Evolutionary conservation across 2,888 invertebrate species (phyloP).

Genomic region (Drosophila prostipennis): DNA sequence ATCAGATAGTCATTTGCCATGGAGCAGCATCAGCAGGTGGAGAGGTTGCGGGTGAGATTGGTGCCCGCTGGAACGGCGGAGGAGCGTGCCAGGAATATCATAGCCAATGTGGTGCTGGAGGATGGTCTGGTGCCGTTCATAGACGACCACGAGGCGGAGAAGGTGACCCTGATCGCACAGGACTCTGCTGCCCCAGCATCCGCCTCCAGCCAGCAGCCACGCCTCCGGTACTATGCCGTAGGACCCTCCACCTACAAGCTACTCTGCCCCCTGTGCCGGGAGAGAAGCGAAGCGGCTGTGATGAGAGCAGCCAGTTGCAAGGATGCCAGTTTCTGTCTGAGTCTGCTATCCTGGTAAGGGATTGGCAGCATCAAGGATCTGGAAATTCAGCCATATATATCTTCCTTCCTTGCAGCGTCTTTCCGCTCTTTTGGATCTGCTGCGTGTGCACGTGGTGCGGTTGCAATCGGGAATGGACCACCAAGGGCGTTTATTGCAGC

Average conservation of each 20-base stretch:
- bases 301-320: slow-evolving; percentile 76
- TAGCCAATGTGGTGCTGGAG: slow-evolving; percentile 77
- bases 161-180: slow-evolving; percentile 42
- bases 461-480: slow-evolving; percentile 80
- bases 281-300: slow-evolving; percentile 78
- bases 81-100: slow-evolving; percentile 76
- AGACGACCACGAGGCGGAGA: slow-evolving; percentile 65
- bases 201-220: slow-evolving; percentile 29
- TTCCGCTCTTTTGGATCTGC: slow-evolving; percentile 81
- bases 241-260: slow-evolving; percentile 81
- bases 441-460: slow-evolving; percentile 81
- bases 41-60: slow-evolving; percentile 70
- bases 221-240: slow-evolving; percentile 78
- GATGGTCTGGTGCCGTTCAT: slow-evolving; percentile 75
- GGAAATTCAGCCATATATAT: not conserved
- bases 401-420: slow-evolving; percentile 55
- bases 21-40: slow-evolving; percentile 58
- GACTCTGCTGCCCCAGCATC: slow-evolving; percentile 26
- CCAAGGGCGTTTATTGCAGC: slow-evolving; percentile 79
- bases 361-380: no score
- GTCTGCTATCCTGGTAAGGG: slow-evolving; percentile 79
- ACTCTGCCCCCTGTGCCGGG: slow-evolving; percentile 81
- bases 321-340: slow-evolving; percentile 76
- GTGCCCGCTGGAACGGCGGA: slow-evolving; percentile 74
- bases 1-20: slow-evolving; percentile 59